These are phyloP conservation scores for Larimichthys polyactis DNA, from an alignment of 2,113 vertebrate genomes.

Conservation along the genomic window DNA sequence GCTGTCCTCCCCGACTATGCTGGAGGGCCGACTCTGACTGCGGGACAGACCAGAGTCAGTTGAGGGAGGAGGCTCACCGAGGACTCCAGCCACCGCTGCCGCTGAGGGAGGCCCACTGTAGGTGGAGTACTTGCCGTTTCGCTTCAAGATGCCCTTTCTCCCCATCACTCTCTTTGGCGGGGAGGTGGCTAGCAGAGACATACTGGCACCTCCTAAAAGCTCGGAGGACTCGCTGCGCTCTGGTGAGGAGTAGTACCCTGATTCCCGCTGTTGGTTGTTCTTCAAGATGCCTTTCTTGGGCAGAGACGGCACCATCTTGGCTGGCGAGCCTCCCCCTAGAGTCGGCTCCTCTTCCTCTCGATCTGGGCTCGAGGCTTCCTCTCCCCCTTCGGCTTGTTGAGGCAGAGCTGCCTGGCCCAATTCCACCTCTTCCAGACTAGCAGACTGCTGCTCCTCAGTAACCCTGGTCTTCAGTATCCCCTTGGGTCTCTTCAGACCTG, in stretches of 20 bases:
- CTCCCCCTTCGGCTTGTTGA: slow-evolving; percentile 61
- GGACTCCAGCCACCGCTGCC: slow-evolving; percentile 68
- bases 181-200: slow-evolving; percentile 78
- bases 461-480: slow-evolving; percentile 95
- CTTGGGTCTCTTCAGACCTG: slow-evolving; percentile 93
- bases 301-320: slow-evolving; percentile 87
- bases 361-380: slow-evolving; percentile 85
- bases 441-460: slow-evolving; percentile 89
- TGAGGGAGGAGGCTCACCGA: slow-evolving; percentile 69
- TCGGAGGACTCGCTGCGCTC: slow-evolving; percentile 96
- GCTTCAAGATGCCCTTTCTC: slow-evolving; percentile 96
- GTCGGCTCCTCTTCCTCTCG: slow-evolving; percentile 75
- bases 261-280: slow-evolving; percentile 93
- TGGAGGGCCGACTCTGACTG: slow-evolving; percentile 94
- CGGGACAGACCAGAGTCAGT: slow-evolving; percentile 88
- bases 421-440: slow-evolving; percentile 85
- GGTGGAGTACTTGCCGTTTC: slow-evolving; percentile 93
- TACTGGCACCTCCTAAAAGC: slow-evolving; percentile 85
- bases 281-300: slow-evolving; percentile 99
- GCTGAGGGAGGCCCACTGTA: slow-evolving; percentile 78
- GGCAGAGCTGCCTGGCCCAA: slow-evolving; percentile 78
- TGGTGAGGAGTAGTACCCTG: slow-evolving; percentile 98
- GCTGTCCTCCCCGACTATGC: slow-evolving; percentile 91
- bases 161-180: slow-evolving; percentile 78
- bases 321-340: slow-evolving; percentile 78